Base-by-base conservation (phyloP, 2,113 vertebrate genomes). In the Ibidorhyncha struthersii region DNA sequence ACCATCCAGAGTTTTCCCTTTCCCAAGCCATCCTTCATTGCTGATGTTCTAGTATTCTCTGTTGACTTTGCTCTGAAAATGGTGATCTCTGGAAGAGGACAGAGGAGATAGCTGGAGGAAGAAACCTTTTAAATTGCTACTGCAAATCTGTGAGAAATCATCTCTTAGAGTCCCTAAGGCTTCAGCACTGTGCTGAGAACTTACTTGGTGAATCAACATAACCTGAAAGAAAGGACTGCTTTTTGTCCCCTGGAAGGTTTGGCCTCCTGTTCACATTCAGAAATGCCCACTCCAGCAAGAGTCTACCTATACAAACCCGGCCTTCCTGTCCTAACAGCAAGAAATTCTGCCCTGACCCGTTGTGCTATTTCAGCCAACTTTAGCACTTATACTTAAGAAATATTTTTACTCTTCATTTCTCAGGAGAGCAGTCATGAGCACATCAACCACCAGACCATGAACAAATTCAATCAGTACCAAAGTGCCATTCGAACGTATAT, bases 181-280 rank as follows among this genome's bases (percentile, higher is more conserved):
- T 58, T 66, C 59, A 56, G 5, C 14, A 29, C 6, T 47, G 10
- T 66, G 40, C 14, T 43, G 23, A 81, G 12, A 93, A 61, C 7
- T 69, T 26, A 36, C 14, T 16, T 12, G 14, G 6, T 61, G 6
- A 53, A 66, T 27, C 2, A 2, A 41, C 0, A 0, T 15, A 87
- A 36, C 6, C n/a, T 52, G 26, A 69, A 86, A 69, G 26, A 26
- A 82, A 20, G 4, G 7, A 50, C 6, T 41, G 4, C 2, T 80
- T 61, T 65, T 69, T 82, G 18, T 76, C 8, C 4, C 14, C 1
- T 13, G 8, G 4, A 62, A 88, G 6, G 22, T 58, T 79, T 92
- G 12, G 3, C 14, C 40, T 70, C 53, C 32, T 77, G 11, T n/a
- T 56, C 52, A 36, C 20, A 53, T 38, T 76, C 66, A 72, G 43